Conservation (phyloP, 92 coral and sea anemone genomes). For the Porites divaricata region DNA sequence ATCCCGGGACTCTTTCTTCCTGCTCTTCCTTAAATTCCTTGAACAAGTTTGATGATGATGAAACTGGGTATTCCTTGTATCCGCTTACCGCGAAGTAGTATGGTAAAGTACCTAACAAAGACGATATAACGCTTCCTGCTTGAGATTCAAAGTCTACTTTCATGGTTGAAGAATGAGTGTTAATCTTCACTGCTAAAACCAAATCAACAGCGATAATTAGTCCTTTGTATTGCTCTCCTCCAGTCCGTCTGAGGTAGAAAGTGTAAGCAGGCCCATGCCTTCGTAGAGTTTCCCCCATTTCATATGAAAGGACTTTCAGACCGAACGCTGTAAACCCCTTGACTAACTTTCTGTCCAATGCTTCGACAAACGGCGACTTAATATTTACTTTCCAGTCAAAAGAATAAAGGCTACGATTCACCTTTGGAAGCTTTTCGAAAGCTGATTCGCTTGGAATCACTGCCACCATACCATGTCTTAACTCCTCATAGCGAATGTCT, state of each 20-base stretch:
- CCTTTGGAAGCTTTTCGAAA: not conserved
- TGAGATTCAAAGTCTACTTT: not conserved
- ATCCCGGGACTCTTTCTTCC: not conserved
- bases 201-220: slow-evolving; percentile 31
- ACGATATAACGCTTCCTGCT: not conserved
- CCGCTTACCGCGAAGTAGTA: slow-evolving; percentile 9
- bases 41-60: not conserved
- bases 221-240: slow-evolving; percentile 21
- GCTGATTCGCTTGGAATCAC: slow-evolving; percentile 8
- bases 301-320: not conserved
- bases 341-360: slow-evolving; percentile 12
- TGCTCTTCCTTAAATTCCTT: not conserved
- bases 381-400: slow-evolving; percentile 15
- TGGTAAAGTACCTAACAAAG: not conserved
- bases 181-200: slow-evolving; percentile 38
- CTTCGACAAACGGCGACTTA: slow-evolving; percentile 29
- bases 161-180: slow-evolving; percentile 8
- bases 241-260: slow-evolving; percentile 14
- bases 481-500: slow-evolving; percentile 7
- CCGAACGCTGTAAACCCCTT: slow-evolving; percentile 37
- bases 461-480: not conserved
- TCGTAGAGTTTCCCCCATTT: not conserved
- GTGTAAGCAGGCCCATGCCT: slow-evolving; percentile 41
- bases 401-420: too few relatives aligned
- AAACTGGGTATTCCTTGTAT: not conserved